phyloP scores from a whole-genome alignment of 2,888 invertebrate genomes.

The Euspilapteryx auroguttella region DNA sequence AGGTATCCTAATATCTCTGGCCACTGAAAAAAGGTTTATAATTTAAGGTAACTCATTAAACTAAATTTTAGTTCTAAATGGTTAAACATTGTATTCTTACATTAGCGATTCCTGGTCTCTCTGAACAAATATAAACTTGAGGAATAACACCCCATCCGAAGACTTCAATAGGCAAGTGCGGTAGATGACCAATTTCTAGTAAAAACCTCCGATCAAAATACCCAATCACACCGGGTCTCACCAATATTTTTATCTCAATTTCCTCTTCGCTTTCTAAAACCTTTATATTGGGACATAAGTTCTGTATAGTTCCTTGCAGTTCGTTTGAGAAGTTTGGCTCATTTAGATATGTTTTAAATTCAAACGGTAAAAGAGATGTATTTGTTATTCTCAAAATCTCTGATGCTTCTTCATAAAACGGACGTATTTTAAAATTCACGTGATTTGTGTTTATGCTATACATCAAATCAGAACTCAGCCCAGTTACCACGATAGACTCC shows the following conservation, averaged over 20 bases:
- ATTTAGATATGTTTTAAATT: constrained; percentile 35
- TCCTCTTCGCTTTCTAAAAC: constrained; percentile 32
- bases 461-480: constrained; percentile 48
- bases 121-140: constrained; percentile 56
- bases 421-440: constrained; percentile 43
- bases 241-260: constrained; percentile 36
- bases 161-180: constrained; percentile 52
- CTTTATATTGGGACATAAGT: constrained; percentile 39
- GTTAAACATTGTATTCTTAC: constrained; percentile 4
- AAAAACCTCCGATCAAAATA: constrained; percentile 45
- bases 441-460: constrained; percentile 44
- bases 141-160: constrained; percentile 62
- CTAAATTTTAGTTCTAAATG: constrained; percentile 8
- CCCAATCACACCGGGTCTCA: constrained; percentile 58
- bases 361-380: constrained; percentile 41
- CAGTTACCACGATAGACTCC: constrained; percentile 47
- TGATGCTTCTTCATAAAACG: constrained; percentile 35
- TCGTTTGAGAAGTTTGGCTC: constrained; percentile 25
- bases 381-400: constrained; percentile 44
- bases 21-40: constrained; percentile 3
- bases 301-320: constrained; percentile 39
- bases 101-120: constrained; percentile 16
- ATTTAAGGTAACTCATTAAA: constrained; percentile 6
- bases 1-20: constrained; percentile 37
- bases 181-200: constrained; percentile 57